phyloP scores from a whole-genome alignment of 2,888 invertebrate genomes.

The Agrilus biguttatus region DNA sequence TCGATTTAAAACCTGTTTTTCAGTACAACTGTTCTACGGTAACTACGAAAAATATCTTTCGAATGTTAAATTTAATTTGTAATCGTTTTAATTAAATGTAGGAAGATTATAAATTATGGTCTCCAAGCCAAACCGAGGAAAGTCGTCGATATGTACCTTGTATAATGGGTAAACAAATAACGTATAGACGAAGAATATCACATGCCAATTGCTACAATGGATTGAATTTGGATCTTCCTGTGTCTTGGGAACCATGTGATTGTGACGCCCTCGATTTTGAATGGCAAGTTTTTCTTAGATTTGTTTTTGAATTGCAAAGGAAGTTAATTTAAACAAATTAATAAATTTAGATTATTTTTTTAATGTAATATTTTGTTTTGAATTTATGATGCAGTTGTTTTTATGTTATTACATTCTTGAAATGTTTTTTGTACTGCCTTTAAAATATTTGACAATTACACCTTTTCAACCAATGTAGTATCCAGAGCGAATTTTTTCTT shows the following conservation, averaged over 20 bases:
- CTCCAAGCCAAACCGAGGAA: slow-evolving; percentile 46
- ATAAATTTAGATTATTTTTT: too few species aligned
- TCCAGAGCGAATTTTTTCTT: too few species aligned
- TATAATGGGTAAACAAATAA: slow-evolving; percentile 62
- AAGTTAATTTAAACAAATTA: too few species aligned
- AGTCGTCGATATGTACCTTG: slow-evolving; percentile 50
- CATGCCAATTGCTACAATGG: slow-evolving; percentile 74
- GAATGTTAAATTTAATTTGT: not conserved
- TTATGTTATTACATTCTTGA: too few species aligned
- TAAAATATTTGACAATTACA: too few species aligned
- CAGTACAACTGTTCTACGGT: slow-evolving; percentile 22
- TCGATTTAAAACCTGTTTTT: slow-evolving; percentile 41
- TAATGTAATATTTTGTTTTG: too few species aligned
- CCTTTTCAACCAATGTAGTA: too few species aligned
- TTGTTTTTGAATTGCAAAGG: too few species aligned
- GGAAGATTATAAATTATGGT: slow-evolving; percentile 80
- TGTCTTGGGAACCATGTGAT: slow-evolving; percentile 56
- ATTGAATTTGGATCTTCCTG: slow-evolving; percentile 52
- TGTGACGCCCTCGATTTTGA: slow-evolving; percentile 74
- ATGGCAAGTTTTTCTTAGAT: slow-evolving; percentile 47
- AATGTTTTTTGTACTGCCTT: too few species aligned
- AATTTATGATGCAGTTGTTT: too few species aligned
- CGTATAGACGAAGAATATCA: slow-evolving; percentile 59
- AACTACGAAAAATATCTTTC: slow-evolving; percentile 5
- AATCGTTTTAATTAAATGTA: slow-evolving; percentile 39